phyloP scores from a whole-genome alignment of 2,888 invertebrate species.

The Lepeophtheirus nordmannii region DNA sequence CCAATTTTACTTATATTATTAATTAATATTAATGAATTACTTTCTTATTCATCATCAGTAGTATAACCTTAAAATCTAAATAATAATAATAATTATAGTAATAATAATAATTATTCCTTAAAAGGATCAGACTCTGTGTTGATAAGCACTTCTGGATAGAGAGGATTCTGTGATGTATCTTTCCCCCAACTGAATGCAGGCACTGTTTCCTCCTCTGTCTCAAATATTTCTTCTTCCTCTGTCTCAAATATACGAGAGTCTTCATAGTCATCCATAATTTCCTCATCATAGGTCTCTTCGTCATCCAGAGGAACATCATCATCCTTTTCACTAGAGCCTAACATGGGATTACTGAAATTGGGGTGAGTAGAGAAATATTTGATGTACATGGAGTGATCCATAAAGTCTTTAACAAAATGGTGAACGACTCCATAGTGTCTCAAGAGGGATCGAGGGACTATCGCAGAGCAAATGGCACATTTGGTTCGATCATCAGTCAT shows the following conservation, averaged over 20 bases:
- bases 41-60: too few relatives aligned
- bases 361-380: not conserved
- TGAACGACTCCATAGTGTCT: not conserved
- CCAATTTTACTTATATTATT: too few relatives aligned
- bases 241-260: conserved; percentile 2
- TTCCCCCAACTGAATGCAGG: not conserved
- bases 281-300: not conserved
- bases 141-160: not conserved
- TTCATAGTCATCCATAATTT: not conserved
- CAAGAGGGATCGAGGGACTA: conserved; percentile 1
- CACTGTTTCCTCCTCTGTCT: not conserved
- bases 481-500: conserved; percentile 1
- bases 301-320: not conserved
- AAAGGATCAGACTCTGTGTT: not conserved
- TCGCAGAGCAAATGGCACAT: not conserved
- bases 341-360: not conserved
- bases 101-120: not conserved
- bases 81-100: too few relatives aligned
- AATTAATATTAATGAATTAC: too few relatives aligned
- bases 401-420: not conserved
- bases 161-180: not conserved
- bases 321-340: not conserved
- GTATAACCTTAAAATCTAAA: too few relatives aligned
- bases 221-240: not conserved
- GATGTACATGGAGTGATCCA: conserved; percentile 4